These are phyloP conservation scores for Solea solea DNA, from an alignment of 2,113 vertebrate species.

Conservation along the genomic window DNA sequence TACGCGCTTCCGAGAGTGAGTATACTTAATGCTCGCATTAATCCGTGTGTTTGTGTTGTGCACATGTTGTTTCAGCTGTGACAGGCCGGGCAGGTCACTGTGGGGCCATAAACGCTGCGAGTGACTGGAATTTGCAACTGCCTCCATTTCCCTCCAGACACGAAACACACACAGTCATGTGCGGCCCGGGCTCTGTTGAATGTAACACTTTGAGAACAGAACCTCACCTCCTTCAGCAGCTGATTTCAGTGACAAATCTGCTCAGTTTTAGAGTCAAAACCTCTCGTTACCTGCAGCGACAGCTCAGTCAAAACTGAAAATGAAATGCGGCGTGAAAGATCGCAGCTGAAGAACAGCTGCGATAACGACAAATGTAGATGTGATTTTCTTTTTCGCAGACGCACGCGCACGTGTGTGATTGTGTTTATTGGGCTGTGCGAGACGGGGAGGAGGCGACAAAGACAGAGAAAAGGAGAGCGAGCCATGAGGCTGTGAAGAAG, in stretches of 20 bases:
- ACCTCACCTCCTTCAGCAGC: slow-evolving; percentile 23
- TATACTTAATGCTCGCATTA: too few relatives aligned
- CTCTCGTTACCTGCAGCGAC: slow-evolving; percentile 49
- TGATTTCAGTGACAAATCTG: slow-evolving; percentile 45
- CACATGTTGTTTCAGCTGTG: slow-evolving; percentile 54
- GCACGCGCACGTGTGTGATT: not conserved
- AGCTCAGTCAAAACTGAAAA: slow-evolving; percentile 48
- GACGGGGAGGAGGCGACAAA: slow-evolving; percentile 22
- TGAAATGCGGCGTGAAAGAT: slow-evolving; percentile 59
- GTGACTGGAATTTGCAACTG: slow-evolving; percentile 44
- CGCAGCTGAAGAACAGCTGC: slow-evolving; percentile 47
- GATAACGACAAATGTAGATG: slow-evolving; percentile 61
- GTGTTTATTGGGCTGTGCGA: slow-evolving; percentile 21
- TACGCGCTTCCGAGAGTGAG: not conserved
- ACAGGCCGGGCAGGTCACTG: slow-evolving; percentile 45
- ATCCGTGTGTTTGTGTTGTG: not conserved
- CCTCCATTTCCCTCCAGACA: slow-evolving; percentile 33
- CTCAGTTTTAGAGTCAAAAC: slow-evolving; percentile 46
- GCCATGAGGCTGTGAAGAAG: slow-evolving; percentile 5
- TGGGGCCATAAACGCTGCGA: slow-evolving; percentile 35
- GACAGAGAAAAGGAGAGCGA: slow-evolving; percentile 2
- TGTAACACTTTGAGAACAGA: slow-evolving; percentile 19
- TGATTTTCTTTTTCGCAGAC: slow-evolving; percentile 28
- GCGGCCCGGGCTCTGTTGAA: slow-evolving; percentile 34
- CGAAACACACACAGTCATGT: slow-evolving; percentile 33